A percentile compares a stretch with the other conserved stretches of the same genome.
Conservation (phyloP, 2,113 vertebrate species). For the Ictalurus furcatus region DNA sequence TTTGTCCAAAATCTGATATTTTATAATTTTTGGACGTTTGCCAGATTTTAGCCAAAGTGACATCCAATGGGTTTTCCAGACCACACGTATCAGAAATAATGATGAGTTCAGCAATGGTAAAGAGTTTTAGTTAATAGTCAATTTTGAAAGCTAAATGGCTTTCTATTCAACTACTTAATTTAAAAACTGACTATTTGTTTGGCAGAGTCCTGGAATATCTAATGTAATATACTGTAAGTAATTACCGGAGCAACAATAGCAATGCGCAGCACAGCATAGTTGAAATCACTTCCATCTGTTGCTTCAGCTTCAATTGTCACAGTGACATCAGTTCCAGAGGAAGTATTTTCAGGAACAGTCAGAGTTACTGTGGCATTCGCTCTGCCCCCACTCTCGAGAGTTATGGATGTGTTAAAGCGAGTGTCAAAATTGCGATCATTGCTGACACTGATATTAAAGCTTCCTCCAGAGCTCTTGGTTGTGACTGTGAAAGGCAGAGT, state of each 20-base stretch:
- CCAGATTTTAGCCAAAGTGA: too few species aligned
- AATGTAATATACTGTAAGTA: neutral
- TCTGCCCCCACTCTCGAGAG: slow-evolving; percentile 36
- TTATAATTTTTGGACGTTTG: too few species aligned
- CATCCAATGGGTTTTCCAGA: too few species aligned
- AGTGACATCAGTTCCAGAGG: slow-evolving; percentile 66
- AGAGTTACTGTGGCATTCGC: slow-evolving; percentile 57
- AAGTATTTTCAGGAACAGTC: slow-evolving; percentile 45
- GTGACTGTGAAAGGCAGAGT: too few species aligned
- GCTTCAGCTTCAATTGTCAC: slow-evolving; percentile 66
- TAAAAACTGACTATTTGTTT: neutral
- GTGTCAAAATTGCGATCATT: too few species aligned
- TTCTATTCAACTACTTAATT: neutral
- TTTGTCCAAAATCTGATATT: too few species aligned
- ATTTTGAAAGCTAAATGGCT: neutral
- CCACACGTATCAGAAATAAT: too few species aligned
- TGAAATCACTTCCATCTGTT: slow-evolving; percentile 54
- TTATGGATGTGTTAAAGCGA: too few species aligned
- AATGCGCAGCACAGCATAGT: slow-evolving; percentile 66
- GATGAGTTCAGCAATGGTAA: too few species aligned
- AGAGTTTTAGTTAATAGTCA: neutral
- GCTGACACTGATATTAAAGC: too few species aligned
- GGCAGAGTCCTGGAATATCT: neutral
- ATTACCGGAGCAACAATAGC: slow-evolving; percentile 64
- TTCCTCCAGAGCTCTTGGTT: too few species aligned